Evolutionary conservation across 2,113 vertebrate species (phyloP), one percentile per base, ranked within the genome.

Genomic region (Falcunculus frontatus): DNA sequence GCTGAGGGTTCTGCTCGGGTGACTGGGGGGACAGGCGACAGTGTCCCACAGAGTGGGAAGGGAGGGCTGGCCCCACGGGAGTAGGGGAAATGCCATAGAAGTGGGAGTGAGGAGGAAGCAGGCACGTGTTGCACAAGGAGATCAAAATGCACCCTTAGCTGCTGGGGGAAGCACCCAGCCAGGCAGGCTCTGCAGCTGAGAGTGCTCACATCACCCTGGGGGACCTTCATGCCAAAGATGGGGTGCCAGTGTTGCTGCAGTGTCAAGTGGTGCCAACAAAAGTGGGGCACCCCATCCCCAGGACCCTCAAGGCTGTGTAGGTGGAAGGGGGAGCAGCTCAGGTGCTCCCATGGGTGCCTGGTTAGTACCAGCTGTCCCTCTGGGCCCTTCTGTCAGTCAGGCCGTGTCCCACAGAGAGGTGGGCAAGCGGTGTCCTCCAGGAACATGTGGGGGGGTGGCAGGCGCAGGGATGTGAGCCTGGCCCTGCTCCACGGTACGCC

Each of bases 61-160:
- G 23, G 35, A 60, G 29, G 32, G 29, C 55, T 78, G 78, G 25
- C 70, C 30, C 17, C 13, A 2, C 1, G 1, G 55, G 46, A 85
- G 59, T 76, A 88, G 88, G 88, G 82, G 79, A 95, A 96, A 93
- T 90, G 96, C 70, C 52, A 2, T 10, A 59, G 37, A 46, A 81
- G 35, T 14, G 32, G 79, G 82, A 93, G 41, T 1, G 2, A 91
- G 85, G 74, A 92, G 83, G 94, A 96, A 94, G 85, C 55, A 56
- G 56, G 57, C 20, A 16, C 23, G 33, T 3, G 13, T 94, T 94
- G 92, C 92, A 83, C 44, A 92, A 95, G 82, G 1, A 53, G 32
- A 29, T 42, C 32, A 80, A 86, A 95, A 64, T 41, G 70, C 72
- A 80, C 13, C 19, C 85, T 62, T 26, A 56, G 78, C 74, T 52